These are phyloP conservation scores for Mimas tiliae DNA, from an alignment of 2,888 invertebrate genomes.

Conservation along the genomic window DNA sequence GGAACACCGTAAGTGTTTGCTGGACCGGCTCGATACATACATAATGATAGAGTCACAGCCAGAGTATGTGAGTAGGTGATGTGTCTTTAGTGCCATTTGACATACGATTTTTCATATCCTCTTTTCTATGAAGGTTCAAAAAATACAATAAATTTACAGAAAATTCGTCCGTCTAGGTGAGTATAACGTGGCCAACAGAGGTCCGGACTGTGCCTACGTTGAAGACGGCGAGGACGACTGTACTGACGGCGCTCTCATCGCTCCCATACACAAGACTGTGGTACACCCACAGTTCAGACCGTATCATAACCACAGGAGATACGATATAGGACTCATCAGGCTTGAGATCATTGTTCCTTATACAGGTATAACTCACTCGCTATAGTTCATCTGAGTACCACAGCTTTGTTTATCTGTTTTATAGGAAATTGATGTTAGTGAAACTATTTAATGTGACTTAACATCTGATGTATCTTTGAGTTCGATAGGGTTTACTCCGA, in stretches of 20 bases:
- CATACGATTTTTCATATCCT: too few relatives aligned
- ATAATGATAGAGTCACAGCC: too few relatives aligned
- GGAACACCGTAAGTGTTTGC: constrained; percentile 72
- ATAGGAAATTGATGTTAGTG: too few relatives aligned
- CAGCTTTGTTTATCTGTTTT: too few relatives aligned
- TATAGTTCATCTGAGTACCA: too few relatives aligned
- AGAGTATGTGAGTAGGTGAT: too few relatives aligned
- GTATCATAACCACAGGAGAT: constrained; percentile 38
- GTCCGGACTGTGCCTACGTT: constrained; percentile 63
- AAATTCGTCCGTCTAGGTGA: constrained; percentile 71
- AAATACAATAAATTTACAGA: constrained; percentile 37
- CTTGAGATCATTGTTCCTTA: constrained; percentile 63
- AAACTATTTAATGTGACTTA: too few relatives aligned
- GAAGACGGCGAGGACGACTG: constrained; percentile 64
- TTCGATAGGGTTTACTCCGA: too few relatives aligned
- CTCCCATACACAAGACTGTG: constrained; percentile 64
- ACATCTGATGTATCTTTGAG: too few relatives aligned
- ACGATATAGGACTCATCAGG: constrained; percentile 79
- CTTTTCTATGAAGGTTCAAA: too few relatives aligned
- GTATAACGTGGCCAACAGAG: constrained; percentile 64
- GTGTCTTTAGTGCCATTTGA: too few relatives aligned
- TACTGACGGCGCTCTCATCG: constrained; percentile 62
- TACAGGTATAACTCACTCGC: constrained; percentile 56
- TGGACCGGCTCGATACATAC: too few relatives aligned
- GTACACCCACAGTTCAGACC: constrained; percentile 69